phyloP scores from a whole-genome alignment of 1,140 invertebrate species.

The Brachionus plicatilis region DNA sequence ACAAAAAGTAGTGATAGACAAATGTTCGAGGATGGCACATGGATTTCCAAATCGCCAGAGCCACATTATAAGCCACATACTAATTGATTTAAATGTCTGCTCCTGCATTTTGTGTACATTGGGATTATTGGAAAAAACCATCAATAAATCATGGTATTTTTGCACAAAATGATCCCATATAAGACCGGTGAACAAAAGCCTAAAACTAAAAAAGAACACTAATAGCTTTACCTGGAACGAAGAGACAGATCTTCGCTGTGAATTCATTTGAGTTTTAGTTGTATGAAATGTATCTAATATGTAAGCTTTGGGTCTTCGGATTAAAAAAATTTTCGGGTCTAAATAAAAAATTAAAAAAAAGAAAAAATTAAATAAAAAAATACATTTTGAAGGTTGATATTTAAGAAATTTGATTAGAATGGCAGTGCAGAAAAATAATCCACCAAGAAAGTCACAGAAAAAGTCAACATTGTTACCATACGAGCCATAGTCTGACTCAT shows the following conservation, averaged over 20 bases:
- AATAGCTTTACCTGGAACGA: background rate
- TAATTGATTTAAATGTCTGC: background rate
- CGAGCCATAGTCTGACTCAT: background rate
- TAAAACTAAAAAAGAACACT: background rate
- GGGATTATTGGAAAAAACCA: slow-evolving; percentile 16
- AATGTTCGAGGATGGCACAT: slow-evolving; percentile 4
- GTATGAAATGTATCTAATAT: no score
- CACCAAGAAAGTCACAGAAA: background rate
- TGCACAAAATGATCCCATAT: slow-evolving; percentile 31
- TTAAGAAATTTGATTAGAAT: slow-evolving; percentile 23
- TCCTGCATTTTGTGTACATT: background rate
- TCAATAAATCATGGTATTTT: slow-evolving; percentile 26
- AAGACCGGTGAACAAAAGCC: slow-evolving; percentile 1
- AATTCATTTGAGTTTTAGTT: background rate
- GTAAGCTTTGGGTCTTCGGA: no score
- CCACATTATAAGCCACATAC: slow-evolving; percentile 30
- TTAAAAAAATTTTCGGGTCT: background rate
- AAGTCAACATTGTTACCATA: slow-evolving; percentile 13
- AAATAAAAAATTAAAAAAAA: background rate
- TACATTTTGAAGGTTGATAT: background rate
- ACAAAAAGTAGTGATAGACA: background rate
- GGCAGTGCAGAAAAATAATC: background rate
- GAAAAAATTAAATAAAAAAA: background rate
- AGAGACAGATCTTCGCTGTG: background rate
- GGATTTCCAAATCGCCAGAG: slow-evolving; percentile 23